Conservation (phyloP, 2,797 vertebrate species). For the Xerus rutilus region DNA sequence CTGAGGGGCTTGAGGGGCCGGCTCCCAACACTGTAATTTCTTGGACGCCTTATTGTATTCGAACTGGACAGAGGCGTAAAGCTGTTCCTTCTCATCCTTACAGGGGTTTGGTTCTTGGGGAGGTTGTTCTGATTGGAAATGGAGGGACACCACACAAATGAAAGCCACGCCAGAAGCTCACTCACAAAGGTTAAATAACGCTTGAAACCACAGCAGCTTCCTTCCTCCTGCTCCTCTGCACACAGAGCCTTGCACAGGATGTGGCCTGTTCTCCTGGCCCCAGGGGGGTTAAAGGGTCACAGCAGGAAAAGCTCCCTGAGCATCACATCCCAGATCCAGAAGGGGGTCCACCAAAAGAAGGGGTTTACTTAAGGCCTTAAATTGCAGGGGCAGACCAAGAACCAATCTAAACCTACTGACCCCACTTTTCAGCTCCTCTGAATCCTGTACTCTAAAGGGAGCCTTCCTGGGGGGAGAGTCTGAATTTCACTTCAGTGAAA, state of each 20-base stretch:
- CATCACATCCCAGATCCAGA: background rate
- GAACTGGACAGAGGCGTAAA: conserved; percentile 96
- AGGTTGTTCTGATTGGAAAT: conserved; percentile 90
- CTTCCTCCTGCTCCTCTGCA: conserved; percentile 44
- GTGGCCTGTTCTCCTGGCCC: background rate
- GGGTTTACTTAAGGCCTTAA: background rate
- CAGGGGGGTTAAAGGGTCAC: background rate
- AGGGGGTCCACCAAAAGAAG: background rate
- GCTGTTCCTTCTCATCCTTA: conserved; percentile 96
- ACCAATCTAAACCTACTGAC: background rate
- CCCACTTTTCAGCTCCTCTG: background rate
- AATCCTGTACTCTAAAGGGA: conserved; percentile 11
- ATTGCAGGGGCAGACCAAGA: background rate
- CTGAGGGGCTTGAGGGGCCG: conserved; percentile 92
- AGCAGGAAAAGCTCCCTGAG: background rate
- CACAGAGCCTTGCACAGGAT: background rate
- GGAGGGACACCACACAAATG: conserved; percentile 87
- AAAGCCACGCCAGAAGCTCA: conserved; percentile 78
- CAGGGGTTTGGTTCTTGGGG: conserved; percentile 90
- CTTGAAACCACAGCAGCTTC: conserved; percentile 11
- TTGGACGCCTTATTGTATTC: conserved; percentile 94
- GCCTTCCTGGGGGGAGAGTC: background rate
- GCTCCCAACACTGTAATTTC: conserved; percentile 97
- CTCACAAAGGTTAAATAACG: conserved; percentile 36
- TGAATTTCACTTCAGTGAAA: conserved; percentile 38